Conservation (phyloP, 2,113 vertebrate genomes). For the Platysteira castanea region DNA sequence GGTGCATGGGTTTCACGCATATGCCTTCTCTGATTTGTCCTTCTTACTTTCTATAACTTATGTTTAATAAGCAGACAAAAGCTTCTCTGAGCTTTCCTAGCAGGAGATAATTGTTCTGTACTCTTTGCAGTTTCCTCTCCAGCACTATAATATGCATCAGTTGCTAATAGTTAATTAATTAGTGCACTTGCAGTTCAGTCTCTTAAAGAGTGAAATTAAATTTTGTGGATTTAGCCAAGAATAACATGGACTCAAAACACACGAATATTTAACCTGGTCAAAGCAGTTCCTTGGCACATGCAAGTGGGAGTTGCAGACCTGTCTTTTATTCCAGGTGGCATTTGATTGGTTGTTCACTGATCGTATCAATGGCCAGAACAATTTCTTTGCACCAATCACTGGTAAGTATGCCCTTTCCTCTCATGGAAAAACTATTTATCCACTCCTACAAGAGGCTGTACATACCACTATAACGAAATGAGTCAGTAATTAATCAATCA, state of each 20-base stretch:
- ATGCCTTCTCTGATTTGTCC: neutral
- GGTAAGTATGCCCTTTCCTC: neutral
- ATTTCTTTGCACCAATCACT: neutral
- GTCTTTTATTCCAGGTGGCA: neutral
- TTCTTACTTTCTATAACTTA: constrained; percentile 36
- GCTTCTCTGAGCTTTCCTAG: constrained; percentile 25
- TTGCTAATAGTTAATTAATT: constrained; percentile 64
- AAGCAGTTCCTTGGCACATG: neutral
- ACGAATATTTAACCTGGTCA: neutral
- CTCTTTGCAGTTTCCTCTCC: constrained; percentile 7
- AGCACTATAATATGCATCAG: neutral
- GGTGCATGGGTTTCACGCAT: constrained; percentile 1
- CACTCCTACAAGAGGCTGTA: neutral
- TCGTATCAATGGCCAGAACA: neutral
- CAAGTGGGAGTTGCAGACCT: neutral
- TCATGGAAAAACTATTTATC: neutral
- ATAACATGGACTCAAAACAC: neutral
- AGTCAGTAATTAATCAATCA: neutral
- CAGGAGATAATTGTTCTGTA: constrained; percentile 34
- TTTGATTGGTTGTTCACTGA: neutral
- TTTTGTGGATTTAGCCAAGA: constrained; percentile 34
- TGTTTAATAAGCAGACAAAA: neutral
- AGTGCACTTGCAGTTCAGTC: constrained; percentile 26
- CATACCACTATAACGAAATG: neutral
- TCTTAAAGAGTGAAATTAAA: constrained; percentile 56